A percentile compares a stretch with the other conserved stretches of the same genome.
Evolutionary conservation across 2,797 vertebrate species (phyloP).

Genomic region (Protonibea diacanthus): DNA sequence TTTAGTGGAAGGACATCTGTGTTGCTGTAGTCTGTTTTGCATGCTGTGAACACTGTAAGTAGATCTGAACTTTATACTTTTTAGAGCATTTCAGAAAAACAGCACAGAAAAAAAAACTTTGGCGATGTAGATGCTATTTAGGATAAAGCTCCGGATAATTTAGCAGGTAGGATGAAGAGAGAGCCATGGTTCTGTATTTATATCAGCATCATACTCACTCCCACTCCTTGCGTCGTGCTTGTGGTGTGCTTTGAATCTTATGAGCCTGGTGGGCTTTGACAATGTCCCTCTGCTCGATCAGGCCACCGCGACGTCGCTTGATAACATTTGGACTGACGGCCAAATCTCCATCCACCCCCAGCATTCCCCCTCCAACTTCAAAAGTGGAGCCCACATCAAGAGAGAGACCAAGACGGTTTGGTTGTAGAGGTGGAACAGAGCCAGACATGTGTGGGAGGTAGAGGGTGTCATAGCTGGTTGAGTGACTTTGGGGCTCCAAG

Average conservation of each 20-base stretch:
- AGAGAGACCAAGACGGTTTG: conserved; percentile 70
- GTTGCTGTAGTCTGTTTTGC: not conserved
- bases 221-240: conserved; percentile 97
- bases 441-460: conserved; percentile 77
- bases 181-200: not conserved
- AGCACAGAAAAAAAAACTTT: not conserved
- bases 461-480: conserved; percentile 88
- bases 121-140: not conserved
- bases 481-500: conserved; percentile 86
- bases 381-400: conserved; percentile 75
- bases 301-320: conserved; percentile 92
- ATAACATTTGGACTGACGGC: conserved; percentile 92
- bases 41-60: not conserved
- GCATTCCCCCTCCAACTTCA: conserved; percentile 68
- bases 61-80: not conserved
- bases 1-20: not conserved
- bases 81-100: not conserved
- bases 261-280: conserved; percentile 97
- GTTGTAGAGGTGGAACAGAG: conserved; percentile 57
- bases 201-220: conserved; percentile 90
- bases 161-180: not conserved
- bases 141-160: not conserved
- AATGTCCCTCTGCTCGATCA: conserved; percentile 97
- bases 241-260: conserved; percentile 98
- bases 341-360: conserved; percentile 83